Conservation (phyloP, 1,140 invertebrate genomes). For the Aphaenogaster floridana region DNA sequence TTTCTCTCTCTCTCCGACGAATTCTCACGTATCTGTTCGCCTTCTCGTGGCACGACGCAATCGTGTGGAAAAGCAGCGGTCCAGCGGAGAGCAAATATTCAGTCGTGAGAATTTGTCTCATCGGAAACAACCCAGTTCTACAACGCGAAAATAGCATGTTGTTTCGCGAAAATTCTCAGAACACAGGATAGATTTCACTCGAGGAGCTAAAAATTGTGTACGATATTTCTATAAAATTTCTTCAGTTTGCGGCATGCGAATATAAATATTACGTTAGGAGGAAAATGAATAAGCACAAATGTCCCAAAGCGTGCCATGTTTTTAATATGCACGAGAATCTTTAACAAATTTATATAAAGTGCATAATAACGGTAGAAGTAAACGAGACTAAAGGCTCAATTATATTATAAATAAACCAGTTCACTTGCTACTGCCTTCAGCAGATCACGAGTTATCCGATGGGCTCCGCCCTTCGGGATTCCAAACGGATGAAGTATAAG, state of each 20-base stretch:
- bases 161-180: conserved; percentile 4
- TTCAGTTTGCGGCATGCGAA: background rate
- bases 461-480: conserved; percentile 22
- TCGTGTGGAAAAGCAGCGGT: conserved; percentile 58
- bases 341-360: conserved; percentile 18
- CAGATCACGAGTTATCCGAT: background rate
- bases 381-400: background rate
- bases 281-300: background rate
- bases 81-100: conserved; percentile 58
- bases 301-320: background rate
- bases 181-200: background rate
- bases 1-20: background rate
- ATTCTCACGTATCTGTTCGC: conserved; percentile 53
- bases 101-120: conserved; percentile 57
- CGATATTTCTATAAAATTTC: conserved; percentile 17
- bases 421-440: background rate
- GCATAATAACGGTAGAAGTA: background rate
- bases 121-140: conserved; percentile 57
- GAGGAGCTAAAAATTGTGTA: conserved; percentile 11
- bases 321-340: background rate
- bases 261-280: conserved; percentile 5
- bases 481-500: background rate
- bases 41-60: conserved; percentile 44
- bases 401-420: conserved; percentile 13
- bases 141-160: conserved; percentile 30